These are phyloP conservation scores for Microcebus ravelobensis DNA, from an alignment of 2,113 vertebrate genomes.

Conservation along the genomic window DNA sequence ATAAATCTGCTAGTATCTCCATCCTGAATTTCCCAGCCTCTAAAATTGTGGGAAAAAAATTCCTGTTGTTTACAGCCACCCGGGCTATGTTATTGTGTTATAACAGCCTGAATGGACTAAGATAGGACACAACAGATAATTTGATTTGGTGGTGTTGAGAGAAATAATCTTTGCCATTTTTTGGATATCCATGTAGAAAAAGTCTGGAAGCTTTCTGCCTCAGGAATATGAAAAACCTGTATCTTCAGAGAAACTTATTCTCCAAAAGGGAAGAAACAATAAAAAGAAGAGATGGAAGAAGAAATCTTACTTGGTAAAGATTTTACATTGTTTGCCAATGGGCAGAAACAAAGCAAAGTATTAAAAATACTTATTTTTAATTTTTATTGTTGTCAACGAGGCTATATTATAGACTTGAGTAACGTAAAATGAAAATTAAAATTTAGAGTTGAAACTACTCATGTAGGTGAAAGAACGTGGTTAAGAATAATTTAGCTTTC, in stretches of 20 bases:
- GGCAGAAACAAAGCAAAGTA: background rate
- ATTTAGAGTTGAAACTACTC: background rate
- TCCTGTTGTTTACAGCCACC: background rate
- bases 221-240: background rate
- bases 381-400: background rate
- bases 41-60: background rate
- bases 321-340: background rate
- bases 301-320: background rate
- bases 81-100: background rate
- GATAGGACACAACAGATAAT: background rate
- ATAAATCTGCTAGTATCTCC: background rate
- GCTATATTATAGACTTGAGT: background rate
- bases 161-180: background rate
- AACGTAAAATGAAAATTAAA: background rate
- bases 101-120: background rate
- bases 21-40: background rate
- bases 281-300: background rate
- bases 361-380: background rate
- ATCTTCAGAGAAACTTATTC: background rate
- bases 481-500: background rate
- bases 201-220: background rate
- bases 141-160: background rate
- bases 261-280: background rate
- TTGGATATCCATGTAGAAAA: background rate
- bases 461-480: background rate